Evolutionary conservation across 2,797 vertebrate species (phyloP), one percentile per base, ranked within the genome.

Genomic region (Anguilla megastoma): DNA sequence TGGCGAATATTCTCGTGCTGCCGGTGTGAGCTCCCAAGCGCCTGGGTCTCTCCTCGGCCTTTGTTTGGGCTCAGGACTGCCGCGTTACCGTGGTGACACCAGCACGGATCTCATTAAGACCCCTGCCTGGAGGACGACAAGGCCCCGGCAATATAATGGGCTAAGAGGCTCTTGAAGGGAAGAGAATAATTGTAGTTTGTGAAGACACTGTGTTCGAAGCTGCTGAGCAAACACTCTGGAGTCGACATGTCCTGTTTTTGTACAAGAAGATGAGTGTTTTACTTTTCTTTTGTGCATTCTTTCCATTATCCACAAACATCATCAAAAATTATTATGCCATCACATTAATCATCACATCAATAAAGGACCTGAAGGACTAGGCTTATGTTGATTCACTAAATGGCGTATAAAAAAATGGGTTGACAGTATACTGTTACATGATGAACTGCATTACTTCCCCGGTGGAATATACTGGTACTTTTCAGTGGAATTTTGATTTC

Each of bases 71-170:
- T 91, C 89, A 89, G 92, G 92, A 91, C 90, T 92, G 91, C 90
- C 92, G 92, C 89, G 92, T 95, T 94, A 93, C 94, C 91, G 92
- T 91, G 93, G 94, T 90, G 93, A 95, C 94, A 94, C 93, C 92
- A 92, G 91, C 89, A 87, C 88, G 89, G 85, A 89, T 93, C 92
- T 94, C 93, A 93, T 95, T 94, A 94, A 90, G 91, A 90, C 90
- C 90, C 92, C 93, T 91, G 89, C 90, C 83, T 85, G 93, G 92
- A 90, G 91, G 89, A 85, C 76, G 90, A 89, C 92, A 91, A 91
- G 93, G 92, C 93, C 92, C 92, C 93, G 92, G 91, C 92, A 93
- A 90, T 92, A 30, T 86, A 86, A 56, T 48, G 86, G 90, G 88
- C 90, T 93, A 91, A 93, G 92, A 91, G 89, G 84, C 90, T 93